A percentile compares a stretch with the other conserved stretches of the same genome.
Conservation (phyloP, 2,888 invertebrate genomes). For the Tromatobia lineatoria region DNA sequence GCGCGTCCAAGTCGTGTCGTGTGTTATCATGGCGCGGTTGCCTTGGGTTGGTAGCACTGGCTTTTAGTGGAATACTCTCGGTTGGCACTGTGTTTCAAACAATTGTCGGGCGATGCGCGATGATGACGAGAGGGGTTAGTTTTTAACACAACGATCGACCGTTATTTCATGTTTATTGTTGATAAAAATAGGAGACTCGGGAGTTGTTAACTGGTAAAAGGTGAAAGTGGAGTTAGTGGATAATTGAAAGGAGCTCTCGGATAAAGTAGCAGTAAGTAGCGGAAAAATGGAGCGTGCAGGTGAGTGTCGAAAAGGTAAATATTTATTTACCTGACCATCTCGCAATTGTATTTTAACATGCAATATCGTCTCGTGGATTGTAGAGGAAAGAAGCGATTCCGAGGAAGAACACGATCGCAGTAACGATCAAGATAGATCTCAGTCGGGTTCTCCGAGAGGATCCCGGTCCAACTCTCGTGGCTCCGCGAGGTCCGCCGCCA, state of each 20-base stretch:
- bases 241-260: background rate
- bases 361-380: conserved; percentile 21
- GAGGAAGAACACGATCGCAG: conserved; percentile 74
- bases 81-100: conserved; percentile 32
- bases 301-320: conserved; percentile 14
- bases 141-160: conserved; percentile 23
- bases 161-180: conserved; percentile 44
- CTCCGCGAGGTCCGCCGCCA: conserved; percentile 72
- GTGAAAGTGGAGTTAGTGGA: background rate
- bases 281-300: conserved; percentile 57
- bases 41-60: background rate
- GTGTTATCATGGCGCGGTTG: too few relatives aligned
- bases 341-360: background rate
- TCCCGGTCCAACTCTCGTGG: conserved; percentile 73
- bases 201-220: background rate
- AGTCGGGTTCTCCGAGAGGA: conserved; percentile 44
- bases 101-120: conserved; percentile 37
- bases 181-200: background rate
- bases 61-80: background rate
- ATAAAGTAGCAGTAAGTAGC: conserved; percentile 1
- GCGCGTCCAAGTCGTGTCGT: too few relatives aligned
- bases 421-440: conserved; percentile 54
- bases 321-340: conserved; percentile 11
- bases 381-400: conserved; percentile 75
- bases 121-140: conserved; percentile 47